Evolutionary conservation across 2,797 vertebrate species (phyloP), one percentile per base, ranked within the genome.

Genomic region (Micromesistius poutassou): DNA sequence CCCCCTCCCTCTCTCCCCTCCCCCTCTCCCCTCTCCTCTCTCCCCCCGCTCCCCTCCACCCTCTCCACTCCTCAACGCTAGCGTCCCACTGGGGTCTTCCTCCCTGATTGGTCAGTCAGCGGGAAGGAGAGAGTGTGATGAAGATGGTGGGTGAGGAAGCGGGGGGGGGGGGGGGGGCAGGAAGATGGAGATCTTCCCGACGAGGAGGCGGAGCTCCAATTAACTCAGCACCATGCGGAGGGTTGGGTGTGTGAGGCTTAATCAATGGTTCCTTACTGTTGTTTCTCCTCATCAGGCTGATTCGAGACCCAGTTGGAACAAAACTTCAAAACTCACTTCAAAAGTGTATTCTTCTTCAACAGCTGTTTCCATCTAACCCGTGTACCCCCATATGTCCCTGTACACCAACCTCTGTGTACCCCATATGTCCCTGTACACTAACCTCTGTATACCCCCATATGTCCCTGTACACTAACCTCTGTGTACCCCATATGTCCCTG

Each of bases 91-190:
- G 4, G 79, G 82, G 33, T 40, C 9, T 73, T 76, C 73, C 8
- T 0, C 30, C 76, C 50, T 77, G 79, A 82, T 77, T 78, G 66
- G 84, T 77, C 33, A 75, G 72, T 82, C 80, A 73, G 66, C 4
- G 2, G 28, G 30, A 75, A 66, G 30, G 72, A 66, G 50, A 42
- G 42, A 55, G 30, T 14, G 16, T 14, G 1, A 1, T 33, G 66
- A 30, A 28, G 76, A 81, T 4, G 71, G 14, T 35, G 25, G 36
- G 42, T 78, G 75, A 42, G 10, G 55, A 76, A 31, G 66, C 25
- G 42, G 73, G 72, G 81, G 68, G 73, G 72, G 81, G 68, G 33
- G 38, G n/a, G 76, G 55, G 81, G 79, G 76, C 68, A 71, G 30
- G 66, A 82, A 80, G 66, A 36, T 30, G 22, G 0, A 31, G 22